Conservation (phyloP, 35 echinoderm and acorn worm species). For the Holothuria glaberrima region DNA sequence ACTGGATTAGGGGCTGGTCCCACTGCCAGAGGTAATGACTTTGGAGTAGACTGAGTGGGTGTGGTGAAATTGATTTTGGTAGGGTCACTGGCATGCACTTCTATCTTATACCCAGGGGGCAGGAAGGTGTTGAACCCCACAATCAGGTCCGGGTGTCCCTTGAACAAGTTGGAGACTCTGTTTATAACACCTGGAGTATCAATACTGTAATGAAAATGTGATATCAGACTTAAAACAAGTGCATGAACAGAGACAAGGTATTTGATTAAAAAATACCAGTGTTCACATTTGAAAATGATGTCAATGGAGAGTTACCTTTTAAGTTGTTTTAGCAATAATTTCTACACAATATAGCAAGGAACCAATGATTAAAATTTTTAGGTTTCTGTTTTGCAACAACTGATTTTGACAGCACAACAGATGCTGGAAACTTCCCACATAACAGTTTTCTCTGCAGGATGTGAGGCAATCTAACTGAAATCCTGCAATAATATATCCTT, state of each 20-base stretch:
- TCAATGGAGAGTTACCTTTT: not conserved
- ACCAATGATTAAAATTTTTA: too few relatives aligned
- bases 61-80: conserved; percentile 95
- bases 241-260: too few relatives aligned
- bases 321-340: not conserved
- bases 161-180: conserved; percentile 99
- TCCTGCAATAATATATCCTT: too few relatives aligned
- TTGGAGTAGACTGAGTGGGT: conserved; percentile 82
- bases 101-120: conserved; percentile 99
- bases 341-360: too few relatives aligned
- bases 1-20: conserved; percentile 22
- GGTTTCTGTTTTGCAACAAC: too few relatives aligned
- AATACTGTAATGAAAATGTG: conserved; percentile 74
- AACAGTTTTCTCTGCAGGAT: too few relatives aligned
- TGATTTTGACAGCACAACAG: too few relatives aligned
- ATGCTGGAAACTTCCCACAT: too few relatives aligned
- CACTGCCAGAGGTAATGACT: conserved; percentile 47
- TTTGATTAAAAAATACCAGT: not conserved
- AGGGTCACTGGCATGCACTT: conserved; percentile 91
- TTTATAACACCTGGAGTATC: conserved; percentile 99
- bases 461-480: too few relatives aligned
- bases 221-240: not conserved
- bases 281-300: not conserved
- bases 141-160: conserved; percentile 96
- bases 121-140: conserved; percentile 99